Conservation (phyloP, 2,888 invertebrate species). For the Pheosia gnoma region DNA sequence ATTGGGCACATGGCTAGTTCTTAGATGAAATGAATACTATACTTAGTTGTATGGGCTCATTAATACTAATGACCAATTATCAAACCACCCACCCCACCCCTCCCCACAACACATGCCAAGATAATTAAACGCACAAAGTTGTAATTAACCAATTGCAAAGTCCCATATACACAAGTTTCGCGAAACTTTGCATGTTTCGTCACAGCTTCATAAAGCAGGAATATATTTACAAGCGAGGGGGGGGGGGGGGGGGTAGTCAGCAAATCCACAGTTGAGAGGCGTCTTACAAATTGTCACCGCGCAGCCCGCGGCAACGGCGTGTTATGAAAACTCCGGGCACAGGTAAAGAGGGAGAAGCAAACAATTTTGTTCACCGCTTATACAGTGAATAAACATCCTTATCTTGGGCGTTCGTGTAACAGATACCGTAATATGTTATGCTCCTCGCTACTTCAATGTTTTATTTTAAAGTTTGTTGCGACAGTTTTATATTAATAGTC, state of each 20-base stretch:
- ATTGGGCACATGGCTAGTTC: too few relatives aligned
- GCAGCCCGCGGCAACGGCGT: constrained; percentile 65
- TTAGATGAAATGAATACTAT: too few relatives aligned
- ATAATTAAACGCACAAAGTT: constrained; percentile 10
- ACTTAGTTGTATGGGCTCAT: too few relatives aligned
- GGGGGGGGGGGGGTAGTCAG: constrained; percentile 63
- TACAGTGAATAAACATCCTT: constrained; percentile 75
- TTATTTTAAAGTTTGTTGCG: constrained; percentile 15
- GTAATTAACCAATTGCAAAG: constrained; percentile 19
- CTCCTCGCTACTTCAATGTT: constrained; percentile 30
- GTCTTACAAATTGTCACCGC: constrained; percentile 71
- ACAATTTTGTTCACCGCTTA: constrained; percentile 78
- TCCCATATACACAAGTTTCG: constrained; percentile 8
- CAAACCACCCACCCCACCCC: too few relatives aligned
- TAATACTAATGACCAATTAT: too few relatives aligned
- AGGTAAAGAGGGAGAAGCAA: constrained; percentile 73
- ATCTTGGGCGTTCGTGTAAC: constrained; percentile 59
- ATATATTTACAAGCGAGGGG: constrained; percentile 61
- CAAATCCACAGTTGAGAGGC: constrained; percentile 61
- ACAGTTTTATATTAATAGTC: constrained; percentile 3
- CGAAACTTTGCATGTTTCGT: constrained; percentile 38
- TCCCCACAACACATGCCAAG: not conserved
- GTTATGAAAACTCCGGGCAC: constrained; percentile 74
- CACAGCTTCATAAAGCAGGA: constrained; percentile 50
- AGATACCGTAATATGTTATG: constrained; percentile 59